Conservation (phyloP, 2,888 invertebrate genomes). For the Harpalus rufipes region DNA sequence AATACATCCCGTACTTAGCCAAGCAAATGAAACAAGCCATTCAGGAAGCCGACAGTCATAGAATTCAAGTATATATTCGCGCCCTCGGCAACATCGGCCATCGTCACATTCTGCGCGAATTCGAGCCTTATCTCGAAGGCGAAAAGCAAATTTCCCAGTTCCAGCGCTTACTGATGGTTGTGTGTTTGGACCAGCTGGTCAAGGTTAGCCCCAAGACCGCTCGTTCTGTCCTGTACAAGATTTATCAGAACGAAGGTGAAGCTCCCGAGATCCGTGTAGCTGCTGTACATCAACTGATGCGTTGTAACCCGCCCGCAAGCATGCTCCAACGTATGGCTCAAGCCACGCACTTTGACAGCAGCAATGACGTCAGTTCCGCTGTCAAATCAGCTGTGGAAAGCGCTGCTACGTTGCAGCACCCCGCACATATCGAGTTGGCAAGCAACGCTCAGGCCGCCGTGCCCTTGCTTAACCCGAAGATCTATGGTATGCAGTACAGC, state of each 20-base stretch:
- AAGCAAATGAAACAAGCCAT: slow-evolving; percentile 80
- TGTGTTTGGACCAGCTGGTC: slow-evolving; percentile 79
- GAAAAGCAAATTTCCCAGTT: slow-evolving; percentile 79
- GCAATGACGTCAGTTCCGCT: slow-evolving; percentile 83
- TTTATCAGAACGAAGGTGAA: slow-evolving; percentile 84
- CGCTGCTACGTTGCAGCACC: slow-evolving; percentile 78
- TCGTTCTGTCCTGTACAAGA: slow-evolving; percentile 82
- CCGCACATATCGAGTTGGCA: slow-evolving; percentile 76
- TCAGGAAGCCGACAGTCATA: slow-evolving; percentile 78
- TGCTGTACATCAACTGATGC: slow-evolving; percentile 82
- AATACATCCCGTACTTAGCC: slow-evolving; percentile 82
- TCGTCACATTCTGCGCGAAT: slow-evolving; percentile 80
- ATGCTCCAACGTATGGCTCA: slow-evolving; percentile 86
- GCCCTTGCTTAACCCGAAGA: slow-evolving; percentile 74
- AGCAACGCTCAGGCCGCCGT: slow-evolving; percentile 76
- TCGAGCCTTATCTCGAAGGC: slow-evolving; percentile 86
- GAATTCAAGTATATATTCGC: slow-evolving; percentile 81
- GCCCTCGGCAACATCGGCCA: slow-evolving; percentile 85
- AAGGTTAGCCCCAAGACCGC: slow-evolving; percentile 78
- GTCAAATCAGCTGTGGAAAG: slow-evolving; percentile 81
- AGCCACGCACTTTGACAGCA: slow-evolving; percentile 83
- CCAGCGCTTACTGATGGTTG: slow-evolving; percentile 83
- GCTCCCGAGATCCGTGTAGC: slow-evolving; percentile 83
- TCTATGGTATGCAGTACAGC: slow-evolving; percentile 79
- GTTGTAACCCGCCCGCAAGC: slow-evolving; percentile 80